These are phyloP conservation scores for Malthinus seriepunctatus DNA, from an alignment of 2,888 invertebrate genomes.

Conservation along the genomic window DNA sequence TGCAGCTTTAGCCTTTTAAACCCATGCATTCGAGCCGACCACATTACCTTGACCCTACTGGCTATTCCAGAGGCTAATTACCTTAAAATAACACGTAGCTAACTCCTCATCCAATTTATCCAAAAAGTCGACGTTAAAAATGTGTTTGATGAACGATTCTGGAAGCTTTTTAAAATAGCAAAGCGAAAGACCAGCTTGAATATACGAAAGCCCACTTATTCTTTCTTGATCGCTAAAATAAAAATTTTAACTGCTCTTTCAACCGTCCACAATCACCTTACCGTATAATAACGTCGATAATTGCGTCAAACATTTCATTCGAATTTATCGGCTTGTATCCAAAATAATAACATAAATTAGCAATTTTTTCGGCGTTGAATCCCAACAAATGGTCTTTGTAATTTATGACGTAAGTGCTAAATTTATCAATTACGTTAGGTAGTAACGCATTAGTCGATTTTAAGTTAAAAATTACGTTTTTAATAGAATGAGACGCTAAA, in stretches of 20 bases:
- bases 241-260: constrained; percentile 5
- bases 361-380: constrained; percentile 58
- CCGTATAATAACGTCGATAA: constrained; percentile 55
- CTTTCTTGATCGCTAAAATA: constrained; percentile 59
- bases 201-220: constrained; percentile 57
- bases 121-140: constrained; percentile 64
- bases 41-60: background rate
- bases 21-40: background rate
- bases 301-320: constrained; percentile 49
- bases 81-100: constrained; percentile 59
- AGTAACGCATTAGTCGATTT: constrained; percentile 51
- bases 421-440: constrained; percentile 55
- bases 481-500: constrained; percentile 55
- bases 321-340: constrained; percentile 56
- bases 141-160: constrained; percentile 56
- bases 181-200: constrained; percentile 59
- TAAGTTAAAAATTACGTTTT: constrained; percentile 54
- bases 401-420: constrained; percentile 55
- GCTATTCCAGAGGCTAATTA: constrained; percentile 33
- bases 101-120: constrained; percentile 63
- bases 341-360: constrained; percentile 57
- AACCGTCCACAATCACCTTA: constrained; percentile 36
- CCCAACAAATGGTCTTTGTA: constrained; percentile 55
- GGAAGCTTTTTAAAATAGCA: constrained; percentile 60
- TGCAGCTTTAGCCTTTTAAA: background rate